These are phyloP conservation scores for Pachyrhynchus sulphureomaculatus DNA, from an alignment of 1,140 invertebrate genomes.

Conservation along the genomic window DNA sequence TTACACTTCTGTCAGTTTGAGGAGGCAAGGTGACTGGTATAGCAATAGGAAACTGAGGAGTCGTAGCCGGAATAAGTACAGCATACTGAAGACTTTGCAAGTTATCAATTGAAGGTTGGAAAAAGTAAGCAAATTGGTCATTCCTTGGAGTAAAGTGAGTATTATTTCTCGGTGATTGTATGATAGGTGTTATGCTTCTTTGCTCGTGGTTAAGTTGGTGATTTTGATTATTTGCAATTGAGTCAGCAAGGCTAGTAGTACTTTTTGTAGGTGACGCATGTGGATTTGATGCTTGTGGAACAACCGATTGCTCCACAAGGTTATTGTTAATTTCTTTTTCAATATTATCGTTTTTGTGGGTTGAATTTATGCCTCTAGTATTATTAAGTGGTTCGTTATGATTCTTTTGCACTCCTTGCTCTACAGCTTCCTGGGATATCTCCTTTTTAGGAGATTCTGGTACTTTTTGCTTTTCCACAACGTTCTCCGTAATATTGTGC, in stretches of 20 bases:
- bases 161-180: neutral
- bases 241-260: conserved; percentile 2
- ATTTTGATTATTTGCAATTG: neutral
- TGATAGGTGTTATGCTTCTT: conserved; percentile 6
- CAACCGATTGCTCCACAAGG: neutral
- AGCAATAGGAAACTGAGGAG: conserved; percentile 35
- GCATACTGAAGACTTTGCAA: conserved; percentile 56
- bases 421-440: neutral
- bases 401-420: conserved; percentile 8
- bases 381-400: conserved; percentile 21
- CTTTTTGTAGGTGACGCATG: conserved; percentile 1
- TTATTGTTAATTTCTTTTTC: conserved; percentile 39
- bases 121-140: conserved; percentile 40
- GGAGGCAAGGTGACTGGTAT: conserved; percentile 33
- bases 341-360: conserved; percentile 18
- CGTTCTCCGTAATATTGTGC: conserved; percentile 29
- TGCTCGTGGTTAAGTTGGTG: neutral
- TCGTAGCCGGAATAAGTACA: conserved; percentile 54
- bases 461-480: conserved; percentile 29
- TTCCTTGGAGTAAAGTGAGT: conserved; percentile 5
- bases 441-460: neutral
- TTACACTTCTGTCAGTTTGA: conserved; percentile 22
- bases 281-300: neutral
- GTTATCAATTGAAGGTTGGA: conserved; percentile 51
- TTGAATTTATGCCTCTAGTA: conserved; percentile 6